A percentile compares a stretch with the other conserved stretches of the same genome.
These are phyloP conservation scores for Temnothorax rugatulus DNA, from an alignment of 2,888 invertebrate genomes.

Conservation along the genomic window DNA sequence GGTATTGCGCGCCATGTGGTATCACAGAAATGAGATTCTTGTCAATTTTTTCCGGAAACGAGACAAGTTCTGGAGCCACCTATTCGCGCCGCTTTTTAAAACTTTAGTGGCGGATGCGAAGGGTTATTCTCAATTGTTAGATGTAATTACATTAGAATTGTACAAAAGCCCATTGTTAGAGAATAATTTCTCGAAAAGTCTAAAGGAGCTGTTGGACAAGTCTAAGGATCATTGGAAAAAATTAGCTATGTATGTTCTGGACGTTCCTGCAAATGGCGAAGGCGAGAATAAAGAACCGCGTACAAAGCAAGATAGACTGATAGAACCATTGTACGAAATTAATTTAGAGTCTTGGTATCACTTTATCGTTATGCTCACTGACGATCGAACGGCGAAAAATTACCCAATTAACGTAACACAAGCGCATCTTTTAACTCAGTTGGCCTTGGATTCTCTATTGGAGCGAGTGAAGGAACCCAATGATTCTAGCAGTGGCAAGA, in stretches of 20 bases:
- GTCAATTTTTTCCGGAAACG: constrained; percentile 84
- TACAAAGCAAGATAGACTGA: constrained; percentile 27
- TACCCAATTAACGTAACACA: constrained; percentile 77
- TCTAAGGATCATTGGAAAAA: constrained; percentile 79
- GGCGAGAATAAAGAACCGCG: constrained; percentile 34
- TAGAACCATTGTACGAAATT: constrained; percentile 80
- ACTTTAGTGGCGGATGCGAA: constrained; percentile 78
- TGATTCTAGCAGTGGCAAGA: constrained; percentile 75
- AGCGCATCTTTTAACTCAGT: constrained; percentile 78
- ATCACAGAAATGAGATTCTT: constrained; percentile 84
- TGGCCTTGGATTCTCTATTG: constrained; percentile 80
- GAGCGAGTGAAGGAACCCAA: constrained; percentile 77
- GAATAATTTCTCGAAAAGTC: constrained; percentile 80
- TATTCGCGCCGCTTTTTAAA: constrained; percentile 83
- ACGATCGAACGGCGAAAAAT: constrained; percentile 79
- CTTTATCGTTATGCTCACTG: constrained; percentile 83
- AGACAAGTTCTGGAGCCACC: constrained; percentile 84
- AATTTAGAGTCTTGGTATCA: constrained; percentile 85
- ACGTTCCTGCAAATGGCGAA: constrained; percentile 64
- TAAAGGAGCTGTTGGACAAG: constrained; percentile 82
- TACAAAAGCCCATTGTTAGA: constrained; percentile 82
- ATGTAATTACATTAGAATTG: constrained; percentile 84
- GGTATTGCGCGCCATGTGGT: constrained; percentile 85
- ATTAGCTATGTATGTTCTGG: constrained; percentile 79
- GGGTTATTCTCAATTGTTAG: constrained; percentile 84